Conservation (phyloP, 2,888 invertebrate genomes). For the Nasonovia ribisnigri region DNA sequence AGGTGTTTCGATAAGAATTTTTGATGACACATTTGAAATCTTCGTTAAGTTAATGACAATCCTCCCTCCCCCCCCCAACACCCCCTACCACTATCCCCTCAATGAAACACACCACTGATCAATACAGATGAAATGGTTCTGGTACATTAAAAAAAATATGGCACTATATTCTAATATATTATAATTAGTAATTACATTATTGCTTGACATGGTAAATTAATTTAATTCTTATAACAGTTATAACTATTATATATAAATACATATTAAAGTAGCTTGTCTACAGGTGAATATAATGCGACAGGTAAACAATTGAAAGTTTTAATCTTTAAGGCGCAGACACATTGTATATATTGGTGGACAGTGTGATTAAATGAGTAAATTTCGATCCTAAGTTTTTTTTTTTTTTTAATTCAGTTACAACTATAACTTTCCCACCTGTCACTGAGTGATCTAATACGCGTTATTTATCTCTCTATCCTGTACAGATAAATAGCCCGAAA, state of each 20-base stretch:
- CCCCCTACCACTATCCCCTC: too few relatives aligned
- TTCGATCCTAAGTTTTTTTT: constrained; percentile 25
- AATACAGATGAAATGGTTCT: background rate
- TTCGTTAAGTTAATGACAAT: constrained; percentile 43
- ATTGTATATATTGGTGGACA: background rate
- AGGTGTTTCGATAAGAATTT: constrained; percentile 54
- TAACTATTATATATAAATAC: background rate
- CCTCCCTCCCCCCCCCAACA: too few relatives aligned
- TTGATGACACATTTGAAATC: constrained; percentile 33
- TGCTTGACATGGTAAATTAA: background rate
- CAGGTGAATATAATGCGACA: background rate
- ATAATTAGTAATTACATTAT: background rate
- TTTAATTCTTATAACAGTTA: background rate
- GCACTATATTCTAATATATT: background rate
- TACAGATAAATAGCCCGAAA: background rate
- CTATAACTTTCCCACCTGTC: constrained; percentile 4
- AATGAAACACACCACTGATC: too few relatives aligned
- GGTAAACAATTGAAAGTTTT: background rate
- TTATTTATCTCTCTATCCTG: background rate
- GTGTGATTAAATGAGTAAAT: background rate
- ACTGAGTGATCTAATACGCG: constrained; percentile 8
- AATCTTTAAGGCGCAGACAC: background rate
- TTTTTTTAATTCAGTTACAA: constrained; percentile 19
- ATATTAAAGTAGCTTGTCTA: background rate
- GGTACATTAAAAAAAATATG: background rate